A percentile compares a stretch with the other conserved stretches of the same genome.
phyloP scores from a whole-genome alignment of 2,113 vertebrate species.

The Oreocharis arfaki region DNA sequence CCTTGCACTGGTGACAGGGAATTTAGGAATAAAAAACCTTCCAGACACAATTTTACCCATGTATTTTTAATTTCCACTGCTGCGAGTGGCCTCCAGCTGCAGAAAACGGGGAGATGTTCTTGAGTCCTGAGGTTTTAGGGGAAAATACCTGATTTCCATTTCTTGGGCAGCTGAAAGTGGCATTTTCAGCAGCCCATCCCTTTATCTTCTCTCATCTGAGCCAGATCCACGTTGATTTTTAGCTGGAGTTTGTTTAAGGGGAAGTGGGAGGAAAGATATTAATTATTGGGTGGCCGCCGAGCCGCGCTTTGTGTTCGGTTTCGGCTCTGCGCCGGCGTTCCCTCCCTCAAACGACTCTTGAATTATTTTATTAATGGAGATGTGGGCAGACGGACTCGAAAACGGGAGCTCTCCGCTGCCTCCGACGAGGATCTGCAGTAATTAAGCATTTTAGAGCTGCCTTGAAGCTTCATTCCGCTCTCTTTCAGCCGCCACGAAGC shows the following conservation, averaged over 20 bases:
- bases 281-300: background rate
- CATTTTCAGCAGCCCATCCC: background rate
- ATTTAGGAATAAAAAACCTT: fast-evolving
- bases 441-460: slow-evolving; percentile 18
- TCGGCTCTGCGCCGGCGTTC: background rate
- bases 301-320: background rate
- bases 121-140: fast-evolving
- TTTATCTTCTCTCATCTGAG: background rate
- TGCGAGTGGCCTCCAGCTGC: background rate
- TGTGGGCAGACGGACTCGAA: slow-evolving; percentile 3
- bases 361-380: slow-evolving; percentile 40
- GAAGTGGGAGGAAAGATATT: slow-evolving; percentile 2
- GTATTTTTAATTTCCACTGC: background rate
- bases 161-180: background rate
- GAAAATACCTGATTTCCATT: background rate
- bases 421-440: background rate
- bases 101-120: background rate
- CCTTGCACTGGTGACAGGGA: background rate
- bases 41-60: fast-evolving
- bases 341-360: background rate
- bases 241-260: background rate
- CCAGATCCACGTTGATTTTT: background rate
- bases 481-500: background rate
- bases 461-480: background rate
- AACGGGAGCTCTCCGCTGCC: background rate